Base-by-base conservation (phyloP, 2,113 vertebrate genomes). In the Cathartes aura region DNA sequence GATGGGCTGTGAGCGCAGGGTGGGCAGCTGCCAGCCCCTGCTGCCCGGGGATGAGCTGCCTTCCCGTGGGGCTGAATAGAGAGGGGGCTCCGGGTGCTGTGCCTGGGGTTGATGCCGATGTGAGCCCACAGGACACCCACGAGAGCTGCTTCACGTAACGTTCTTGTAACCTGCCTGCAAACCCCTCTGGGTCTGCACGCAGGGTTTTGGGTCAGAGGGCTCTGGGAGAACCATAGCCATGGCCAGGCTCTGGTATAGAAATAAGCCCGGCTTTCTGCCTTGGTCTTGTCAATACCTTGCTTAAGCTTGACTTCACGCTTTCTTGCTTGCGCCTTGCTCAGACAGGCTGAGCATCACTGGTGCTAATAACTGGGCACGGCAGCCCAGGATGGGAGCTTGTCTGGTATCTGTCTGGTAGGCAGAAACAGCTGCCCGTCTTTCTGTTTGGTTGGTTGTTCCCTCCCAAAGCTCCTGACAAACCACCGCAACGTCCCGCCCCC, bases 401-500 rank as follows among this genome's bases (percentile, higher is more conserved):
- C 43, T 29, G 43, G 24, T 30, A 8, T 32, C 68, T 38, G 23
- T 15, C 75, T 21, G 50, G 23, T 21, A 8, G 56, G 43, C 36
- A 70, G 38, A 42, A 71, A 16, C 10, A 63, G 20, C 38, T 83
- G 63, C 36, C 50, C 0, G 0, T n/a, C 50, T 13, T 10, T 59
- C 40, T 38, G 15, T 11, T 40, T 12, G 23, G 21, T 26, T 24
- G 50, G 11, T 55, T 45, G 14, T 15, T 67, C 12, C 23, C 18
- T 6, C 9, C 11, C 12, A 47, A 38, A 87, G 40, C 62, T 76
- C 26, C 47, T 27, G 12, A 22, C 21, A 42, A n/a, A 79, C 53
- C 26, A 13, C 43, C 29, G 26, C 42, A 3, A 6, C 0, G 4
- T 38, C 43, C 20, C 0, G 0, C 14, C 84, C 58, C 2, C 15